Evolutionary conservation across 2,888 invertebrate species (phyloP), one percentile per base, ranked within the genome.

Genomic region (Oscheius sp.): DNA sequence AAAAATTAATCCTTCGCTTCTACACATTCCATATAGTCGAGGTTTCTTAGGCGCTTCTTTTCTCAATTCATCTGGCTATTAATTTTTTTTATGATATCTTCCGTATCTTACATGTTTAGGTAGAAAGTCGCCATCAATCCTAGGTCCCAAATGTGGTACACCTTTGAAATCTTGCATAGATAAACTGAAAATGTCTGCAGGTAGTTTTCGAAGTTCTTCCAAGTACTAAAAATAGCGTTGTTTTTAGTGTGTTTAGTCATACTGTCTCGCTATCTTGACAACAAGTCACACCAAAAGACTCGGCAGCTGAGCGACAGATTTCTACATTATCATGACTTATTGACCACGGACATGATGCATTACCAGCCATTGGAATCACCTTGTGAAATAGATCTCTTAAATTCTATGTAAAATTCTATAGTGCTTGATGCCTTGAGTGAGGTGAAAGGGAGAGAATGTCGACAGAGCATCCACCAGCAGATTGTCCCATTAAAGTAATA

Each of bases 401-500:
- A n/a, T 28, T 20, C n/a, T n/a, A n/a, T n/a, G n/a, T n/a, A n/a
- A n/a, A n/a, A n/a, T n/a, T n/a, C n/a, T n/a, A n/a, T n/a, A n/a
- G n/a, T n/a, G n/a, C n/a, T n/a, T n/a, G n/a, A n/a, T n/a, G n/a
- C n/a, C n/a, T n/a, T n/a, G n/a, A n/a, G 12, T 76, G 63, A 4
- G 54, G 54, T 17, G 33, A 33, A n/a, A 54, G 50, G 28, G 72
- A 70, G 12, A 78, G 68, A 14, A 77, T 61, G 64, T 77, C 77
- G 0, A 77, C 78, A 2, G 72, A 71, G 30, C 62, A 72, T 22
- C 77, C 78, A 0, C 78, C 78, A 14, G 77, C 76, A 1, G 70
- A 71, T 51, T 77, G 75, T 24, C 78, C 78, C 71, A 78, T 71
- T 12, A 78, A 24, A 1, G 78, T 78, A 17, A 78, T 70, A 30